Conservation (phyloP, 2,888 invertebrate species). For the Smittia aterrima region DNA sequence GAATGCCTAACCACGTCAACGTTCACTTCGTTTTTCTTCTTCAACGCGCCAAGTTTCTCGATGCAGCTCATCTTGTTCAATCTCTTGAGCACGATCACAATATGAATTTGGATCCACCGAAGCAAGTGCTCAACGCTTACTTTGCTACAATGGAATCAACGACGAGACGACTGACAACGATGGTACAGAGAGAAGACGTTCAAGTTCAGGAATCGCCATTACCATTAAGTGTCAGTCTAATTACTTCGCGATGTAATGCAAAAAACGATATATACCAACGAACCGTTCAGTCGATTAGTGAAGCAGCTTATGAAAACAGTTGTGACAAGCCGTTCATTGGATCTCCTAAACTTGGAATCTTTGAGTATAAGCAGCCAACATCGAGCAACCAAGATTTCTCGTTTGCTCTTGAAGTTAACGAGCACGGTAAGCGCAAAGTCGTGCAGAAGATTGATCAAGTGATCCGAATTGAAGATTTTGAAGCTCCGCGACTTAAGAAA, state of each 20-base stretch:
- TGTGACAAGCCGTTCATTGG: conserved; percentile 29
- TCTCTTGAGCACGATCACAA: conserved; percentile 44
- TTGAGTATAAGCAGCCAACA: conserved; percentile 14
- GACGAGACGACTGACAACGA: conserved; percentile 49
- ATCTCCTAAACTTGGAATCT: conserved; percentile 28
- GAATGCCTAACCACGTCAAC: conserved; percentile 47
- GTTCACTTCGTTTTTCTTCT: conserved; percentile 51
- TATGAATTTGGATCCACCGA: conserved; percentile 47
- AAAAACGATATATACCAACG: conserved; percentile 29
- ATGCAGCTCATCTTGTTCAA: conserved; percentile 51
- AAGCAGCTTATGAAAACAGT: conserved; percentile 10
- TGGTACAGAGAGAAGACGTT: conserved; percentile 47
- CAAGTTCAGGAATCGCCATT: conserved; percentile 15
- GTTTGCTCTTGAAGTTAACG: conserved; percentile 19
- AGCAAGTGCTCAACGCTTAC: conserved; percentile 50
- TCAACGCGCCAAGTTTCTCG: conserved; percentile 51
- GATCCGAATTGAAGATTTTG: neutral
- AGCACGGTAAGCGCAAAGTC: conserved; percentile 24
- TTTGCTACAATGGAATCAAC: conserved; percentile 52
- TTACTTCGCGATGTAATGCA: conserved; percentile 19
- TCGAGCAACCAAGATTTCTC: neutral
- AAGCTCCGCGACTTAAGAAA: neutral
- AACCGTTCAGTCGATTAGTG: conserved; percentile 27
- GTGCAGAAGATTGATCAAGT: neutral
- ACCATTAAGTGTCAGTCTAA: conserved; percentile 27